These are phyloP conservation scores for Temnothorax rugatulus DNA, from an alignment of 2,888 invertebrate genomes.

Conservation along the genomic window DNA sequence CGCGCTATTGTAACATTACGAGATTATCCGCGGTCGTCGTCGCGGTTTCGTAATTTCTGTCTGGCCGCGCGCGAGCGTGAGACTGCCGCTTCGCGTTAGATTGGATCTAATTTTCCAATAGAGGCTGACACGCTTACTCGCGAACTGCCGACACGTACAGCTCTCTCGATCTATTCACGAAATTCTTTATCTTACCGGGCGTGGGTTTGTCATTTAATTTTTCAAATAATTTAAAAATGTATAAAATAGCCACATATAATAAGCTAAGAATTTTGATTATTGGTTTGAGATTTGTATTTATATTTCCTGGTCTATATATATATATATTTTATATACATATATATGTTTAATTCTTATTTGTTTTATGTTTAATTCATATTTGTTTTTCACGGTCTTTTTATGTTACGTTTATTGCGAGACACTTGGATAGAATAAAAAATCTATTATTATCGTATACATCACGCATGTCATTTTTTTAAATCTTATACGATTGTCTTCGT, in stretches of 20 bases:
- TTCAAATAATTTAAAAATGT: neutral
- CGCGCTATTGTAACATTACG: conserved; percentile 62
- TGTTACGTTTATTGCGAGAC: neutral
- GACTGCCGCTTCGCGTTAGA: conserved; percentile 70
- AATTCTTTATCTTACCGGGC: neutral
- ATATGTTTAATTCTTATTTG: neutral
- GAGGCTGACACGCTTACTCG: conserved; percentile 51
- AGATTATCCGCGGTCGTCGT: conserved; percentile 63
- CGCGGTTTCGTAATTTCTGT: conserved; percentile 74
- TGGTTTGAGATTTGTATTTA: neutral
- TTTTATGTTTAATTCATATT: neutral
- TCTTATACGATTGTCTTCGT: neutral
- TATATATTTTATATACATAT: neutral
- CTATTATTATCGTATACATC: neutral
- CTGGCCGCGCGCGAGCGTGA: conserved; percentile 71
- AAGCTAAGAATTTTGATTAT: neutral
- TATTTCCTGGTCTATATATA: too few species aligned
- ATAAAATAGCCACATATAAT: neutral
- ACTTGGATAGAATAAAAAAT: neutral
- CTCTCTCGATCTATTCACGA: conserved; percentile 13
- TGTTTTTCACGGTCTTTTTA: neutral
- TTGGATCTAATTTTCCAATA: conserved; percentile 77
- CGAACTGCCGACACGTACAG: conserved; percentile 14
- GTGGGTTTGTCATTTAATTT: neutral
- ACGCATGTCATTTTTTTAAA: neutral